Percentiles rank a stretch among this genome's conserved stretches.
Evolutionary conservation across 2,797 vertebrate species (phyloP).

Genomic region (Anomalospiza imberbis): DNA sequence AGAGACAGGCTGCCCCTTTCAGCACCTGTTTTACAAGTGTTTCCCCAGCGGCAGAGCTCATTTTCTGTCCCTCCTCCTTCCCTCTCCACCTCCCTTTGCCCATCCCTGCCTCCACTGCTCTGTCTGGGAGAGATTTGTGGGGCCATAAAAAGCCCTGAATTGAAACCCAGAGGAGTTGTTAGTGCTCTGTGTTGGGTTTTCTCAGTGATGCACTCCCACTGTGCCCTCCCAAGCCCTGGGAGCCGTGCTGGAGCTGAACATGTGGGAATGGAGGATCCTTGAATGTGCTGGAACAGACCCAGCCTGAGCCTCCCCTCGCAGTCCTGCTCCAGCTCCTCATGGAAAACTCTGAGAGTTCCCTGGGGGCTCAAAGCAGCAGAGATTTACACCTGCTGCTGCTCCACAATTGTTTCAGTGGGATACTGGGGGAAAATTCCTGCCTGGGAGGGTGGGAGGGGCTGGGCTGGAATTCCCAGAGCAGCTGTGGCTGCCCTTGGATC

Average conservation of each 20-base stretch:
- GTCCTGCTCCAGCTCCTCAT: fast-evolving
- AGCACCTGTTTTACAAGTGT: neutral
- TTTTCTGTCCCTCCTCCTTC: neutral
- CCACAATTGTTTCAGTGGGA: fast-evolving
- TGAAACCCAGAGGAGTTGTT: neutral
- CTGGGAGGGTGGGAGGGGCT: neutral
- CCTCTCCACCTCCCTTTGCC: neutral
- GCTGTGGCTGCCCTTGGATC: neutral
- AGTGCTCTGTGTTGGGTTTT: neutral
- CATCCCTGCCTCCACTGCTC: neutral
- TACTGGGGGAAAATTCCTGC: fast-evolving
- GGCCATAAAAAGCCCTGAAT: neutral
- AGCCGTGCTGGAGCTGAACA: neutral
- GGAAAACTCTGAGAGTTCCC: neutral
- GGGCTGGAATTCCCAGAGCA: neutral
- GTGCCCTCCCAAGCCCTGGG: neutral
- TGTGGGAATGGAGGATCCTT: neutral
- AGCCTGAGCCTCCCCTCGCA: fast-evolving
- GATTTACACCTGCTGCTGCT: neutral
- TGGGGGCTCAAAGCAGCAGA: fast-evolving
- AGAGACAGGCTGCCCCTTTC: neutral
- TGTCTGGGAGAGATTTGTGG: neutral
- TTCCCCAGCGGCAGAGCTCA: neutral
- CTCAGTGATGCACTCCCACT: neutral
- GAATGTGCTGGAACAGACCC: neutral